Evolutionary conservation across 1,140 invertebrate genomes (phyloP).

Genomic region (Zaprionus africanus): DNA sequence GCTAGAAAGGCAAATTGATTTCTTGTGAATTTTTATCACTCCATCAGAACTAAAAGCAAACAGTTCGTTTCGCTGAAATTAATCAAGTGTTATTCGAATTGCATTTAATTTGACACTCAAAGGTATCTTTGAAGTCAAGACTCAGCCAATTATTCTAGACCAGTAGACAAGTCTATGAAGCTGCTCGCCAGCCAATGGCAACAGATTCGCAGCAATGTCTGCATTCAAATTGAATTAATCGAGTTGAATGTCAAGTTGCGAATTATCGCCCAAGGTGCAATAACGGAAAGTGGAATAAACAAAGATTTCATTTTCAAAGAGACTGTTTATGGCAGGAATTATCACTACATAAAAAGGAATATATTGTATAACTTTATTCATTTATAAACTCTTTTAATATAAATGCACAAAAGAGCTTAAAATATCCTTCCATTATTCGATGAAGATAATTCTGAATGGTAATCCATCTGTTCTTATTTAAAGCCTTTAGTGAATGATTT

Average conservation of each 20-base stretch:
- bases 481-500: too few species aligned
- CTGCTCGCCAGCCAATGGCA: background rate
- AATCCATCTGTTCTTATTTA: too few species aligned
- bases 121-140: background rate
- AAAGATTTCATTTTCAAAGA: background rate
- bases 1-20: conserved; percentile 10
- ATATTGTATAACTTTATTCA: too few species aligned
- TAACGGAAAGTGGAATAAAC: background rate
- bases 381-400: too few species aligned
- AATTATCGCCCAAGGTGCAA: background rate
- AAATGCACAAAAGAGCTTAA: too few species aligned
- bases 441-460: too few species aligned
- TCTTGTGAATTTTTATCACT: background rate
- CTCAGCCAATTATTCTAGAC: background rate
- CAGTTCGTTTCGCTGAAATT: background rate
- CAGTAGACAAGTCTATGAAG: background rate
- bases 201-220: background rate
- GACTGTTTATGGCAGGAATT: background rate
- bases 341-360: too few species aligned
- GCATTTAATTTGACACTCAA: background rate
- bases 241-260: background rate
- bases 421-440: too few species aligned
- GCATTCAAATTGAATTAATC: conserved; percentile 5
- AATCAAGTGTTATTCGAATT: background rate
- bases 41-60: background rate